These are phyloP conservation scores for Ennomos fuscantarius DNA, from an alignment of 2,888 invertebrate genomes.

Conservation along the genomic window DNA sequence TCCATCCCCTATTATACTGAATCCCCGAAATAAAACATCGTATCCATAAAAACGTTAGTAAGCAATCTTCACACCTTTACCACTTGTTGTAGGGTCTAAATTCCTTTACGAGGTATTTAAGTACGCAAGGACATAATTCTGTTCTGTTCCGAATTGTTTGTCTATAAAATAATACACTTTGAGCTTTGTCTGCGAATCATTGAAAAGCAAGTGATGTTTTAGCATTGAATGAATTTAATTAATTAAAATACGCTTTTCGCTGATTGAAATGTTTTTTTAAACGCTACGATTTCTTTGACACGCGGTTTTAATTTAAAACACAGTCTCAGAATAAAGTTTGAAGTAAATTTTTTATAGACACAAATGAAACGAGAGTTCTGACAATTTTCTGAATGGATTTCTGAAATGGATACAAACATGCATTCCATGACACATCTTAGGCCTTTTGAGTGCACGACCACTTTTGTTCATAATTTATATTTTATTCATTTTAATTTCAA, in stretches of 20 bases:
- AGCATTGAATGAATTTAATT: slow-evolving; percentile 79
- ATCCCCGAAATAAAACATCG: slow-evolving; percentile 48
- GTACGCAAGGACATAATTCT: slow-evolving; percentile 62
- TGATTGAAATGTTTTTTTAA: slow-evolving; percentile 54
- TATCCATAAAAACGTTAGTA: slow-evolving; percentile 42
- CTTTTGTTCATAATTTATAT: no score
- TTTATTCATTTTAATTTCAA: no score
- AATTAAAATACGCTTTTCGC: slow-evolving; percentile 72
- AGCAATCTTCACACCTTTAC: slow-evolving; percentile 44
- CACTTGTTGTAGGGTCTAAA: slow-evolving; percentile 20
- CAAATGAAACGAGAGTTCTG: no score
- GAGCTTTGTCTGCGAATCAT: slow-evolving; percentile 79
- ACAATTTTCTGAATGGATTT: no score
- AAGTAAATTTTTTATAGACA: no score
- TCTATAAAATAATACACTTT: slow-evolving; percentile 84
- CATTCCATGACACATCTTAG: no score
- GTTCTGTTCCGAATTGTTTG: slow-evolving; percentile 75
- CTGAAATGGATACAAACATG: no score
- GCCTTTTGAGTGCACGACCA: no score
- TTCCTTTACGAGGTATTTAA: slow-evolving; percentile 29
- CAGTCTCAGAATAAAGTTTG: no score
- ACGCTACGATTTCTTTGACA: slow-evolving; percentile 1
- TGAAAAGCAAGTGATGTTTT: slow-evolving; percentile 80
- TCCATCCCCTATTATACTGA: slow-evolving; percentile 81
- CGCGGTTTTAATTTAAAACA: neutral